These are phyloP conservation scores for Cryptophagus acutangulus DNA, from an alignment of 2,888 invertebrate genomes.

Conservation along the genomic window DNA sequence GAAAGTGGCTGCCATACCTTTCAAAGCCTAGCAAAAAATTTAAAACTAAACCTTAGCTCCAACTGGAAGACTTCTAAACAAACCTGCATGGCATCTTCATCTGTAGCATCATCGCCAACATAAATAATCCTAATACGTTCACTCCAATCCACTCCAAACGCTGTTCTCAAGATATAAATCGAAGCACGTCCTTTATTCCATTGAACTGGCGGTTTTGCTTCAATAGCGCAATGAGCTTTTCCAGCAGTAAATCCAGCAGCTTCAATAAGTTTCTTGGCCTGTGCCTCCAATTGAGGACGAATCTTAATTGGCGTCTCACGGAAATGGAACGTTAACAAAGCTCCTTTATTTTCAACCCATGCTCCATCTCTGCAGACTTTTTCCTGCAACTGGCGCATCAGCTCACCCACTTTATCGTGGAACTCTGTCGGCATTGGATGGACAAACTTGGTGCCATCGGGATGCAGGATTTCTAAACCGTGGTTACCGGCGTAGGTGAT, in stretches of 20 bases:
- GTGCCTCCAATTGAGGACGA: slow-evolving; percentile 64
- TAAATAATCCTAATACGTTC: slow-evolving; percentile 86
- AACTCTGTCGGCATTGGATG: slow-evolving; percentile 86
- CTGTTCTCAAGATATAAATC: slow-evolving; percentile 83
- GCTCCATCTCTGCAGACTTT: slow-evolving; percentile 82
- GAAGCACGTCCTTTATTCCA: slow-evolving; percentile 91
- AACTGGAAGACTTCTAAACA: slow-evolving; percentile 30
- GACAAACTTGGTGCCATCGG: slow-evolving; percentile 85
- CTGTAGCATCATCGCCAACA: slow-evolving; percentile 83
- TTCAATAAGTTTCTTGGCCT: slow-evolving; percentile 67
- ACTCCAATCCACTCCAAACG: slow-evolving; percentile 88
- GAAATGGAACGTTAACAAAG: slow-evolving; percentile 80
- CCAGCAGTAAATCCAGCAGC: slow-evolving; percentile 74
- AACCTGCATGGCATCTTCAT: slow-evolving; percentile 88
- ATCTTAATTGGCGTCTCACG: slow-evolving; percentile 72
- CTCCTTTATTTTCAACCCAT: slow-evolving; percentile 90
- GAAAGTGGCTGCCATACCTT: slow-evolving; percentile 92
- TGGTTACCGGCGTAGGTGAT: slow-evolving; percentile 89
- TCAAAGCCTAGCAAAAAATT: slow-evolving; percentile 61
- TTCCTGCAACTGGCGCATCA: slow-evolving; percentile 76
- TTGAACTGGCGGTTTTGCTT: slow-evolving; percentile 83
- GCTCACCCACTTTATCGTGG: slow-evolving; percentile 70
- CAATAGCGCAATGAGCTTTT: slow-evolving; percentile 80
- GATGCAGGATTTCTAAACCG: slow-evolving; percentile 82
- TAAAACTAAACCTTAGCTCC: neutral